phyloP scores from a whole-genome alignment of 2,113 vertebrate species.

The Terrapene triunguis region DNA sequence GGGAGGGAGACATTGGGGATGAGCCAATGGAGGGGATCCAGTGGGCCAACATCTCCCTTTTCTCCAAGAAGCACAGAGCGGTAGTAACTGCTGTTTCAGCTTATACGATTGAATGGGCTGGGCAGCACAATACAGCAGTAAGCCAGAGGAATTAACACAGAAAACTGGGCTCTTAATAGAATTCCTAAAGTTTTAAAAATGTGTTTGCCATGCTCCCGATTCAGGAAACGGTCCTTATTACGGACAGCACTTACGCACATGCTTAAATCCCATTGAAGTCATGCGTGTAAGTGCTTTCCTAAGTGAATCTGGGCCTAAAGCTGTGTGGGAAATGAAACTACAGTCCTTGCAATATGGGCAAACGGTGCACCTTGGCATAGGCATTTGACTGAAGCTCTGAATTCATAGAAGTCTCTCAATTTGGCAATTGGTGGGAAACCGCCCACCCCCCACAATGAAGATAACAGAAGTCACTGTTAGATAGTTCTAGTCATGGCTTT shows the following conservation, averaged over 20 bases:
- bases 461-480: neutral
- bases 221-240: neutral
- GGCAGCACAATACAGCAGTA: rapidly evolving
- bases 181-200: neutral
- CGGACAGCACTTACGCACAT: neutral
- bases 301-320: neutral
- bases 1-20: neutral
- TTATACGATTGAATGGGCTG: neutral
- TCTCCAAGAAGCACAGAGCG: neutral
- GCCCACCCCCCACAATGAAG: neutral
- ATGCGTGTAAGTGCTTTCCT: neutral
- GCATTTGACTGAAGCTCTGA: neutral
- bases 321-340: conserved; percentile 38
- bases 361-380: neutral
- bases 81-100: neutral
- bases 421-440: neutral
- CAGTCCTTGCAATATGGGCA: conserved; percentile 7
- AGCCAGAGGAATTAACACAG: neutral
- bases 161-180: neutral
- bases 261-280: neutral
- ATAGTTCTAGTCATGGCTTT: neutral
- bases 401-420: neutral
- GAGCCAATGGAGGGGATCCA: neutral
- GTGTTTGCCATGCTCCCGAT: neutral
- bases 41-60: neutral